phyloP scores from a whole-genome alignment of 2,113 vertebrate species.

The Gyps fulvus region DNA sequence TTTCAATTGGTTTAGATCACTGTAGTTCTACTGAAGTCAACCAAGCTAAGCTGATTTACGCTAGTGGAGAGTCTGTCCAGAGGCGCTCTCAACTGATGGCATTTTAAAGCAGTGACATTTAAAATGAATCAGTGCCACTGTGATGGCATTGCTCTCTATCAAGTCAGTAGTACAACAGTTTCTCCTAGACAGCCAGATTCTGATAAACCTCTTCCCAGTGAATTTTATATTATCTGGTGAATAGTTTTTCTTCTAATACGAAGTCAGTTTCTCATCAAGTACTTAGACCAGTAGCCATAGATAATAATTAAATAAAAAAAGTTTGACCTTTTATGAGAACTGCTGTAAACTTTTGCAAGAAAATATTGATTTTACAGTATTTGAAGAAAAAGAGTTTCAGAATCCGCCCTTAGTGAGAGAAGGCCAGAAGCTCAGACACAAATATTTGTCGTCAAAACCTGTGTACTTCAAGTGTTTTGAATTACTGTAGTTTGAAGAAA shows the following conservation, averaged over 20 bases:
- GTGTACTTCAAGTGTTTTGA: background rate
- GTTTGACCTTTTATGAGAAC: background rate
- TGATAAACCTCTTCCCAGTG: background rate
- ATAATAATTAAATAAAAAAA: background rate
- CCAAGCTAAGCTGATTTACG: conserved; percentile 9
- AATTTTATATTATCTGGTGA: background rate
- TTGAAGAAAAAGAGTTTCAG: background rate
- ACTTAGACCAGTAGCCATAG: background rate
- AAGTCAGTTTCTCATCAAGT: background rate
- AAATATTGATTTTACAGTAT: background rate
- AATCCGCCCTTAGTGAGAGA: background rate
- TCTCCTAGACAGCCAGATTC: background rate
- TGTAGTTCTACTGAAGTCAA: background rate
- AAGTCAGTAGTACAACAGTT: background rate
- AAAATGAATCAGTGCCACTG: conserved; percentile 13
- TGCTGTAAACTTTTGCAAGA: background rate
- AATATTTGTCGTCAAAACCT: background rate
- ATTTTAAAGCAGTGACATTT: conserved; percentile 48
- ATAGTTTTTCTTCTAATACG: background rate
- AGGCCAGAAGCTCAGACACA: background rate
- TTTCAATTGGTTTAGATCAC: conserved; percentile 12
- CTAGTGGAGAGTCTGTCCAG: background rate
- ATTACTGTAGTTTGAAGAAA: background rate
- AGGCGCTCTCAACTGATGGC: background rate
- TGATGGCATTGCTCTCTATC: background rate